A percentile compares a stretch with the other conserved stretches of the same genome.
Conservation (phyloP, 1,140 invertebrate species). For the Drosophila paulistorum region DNA sequence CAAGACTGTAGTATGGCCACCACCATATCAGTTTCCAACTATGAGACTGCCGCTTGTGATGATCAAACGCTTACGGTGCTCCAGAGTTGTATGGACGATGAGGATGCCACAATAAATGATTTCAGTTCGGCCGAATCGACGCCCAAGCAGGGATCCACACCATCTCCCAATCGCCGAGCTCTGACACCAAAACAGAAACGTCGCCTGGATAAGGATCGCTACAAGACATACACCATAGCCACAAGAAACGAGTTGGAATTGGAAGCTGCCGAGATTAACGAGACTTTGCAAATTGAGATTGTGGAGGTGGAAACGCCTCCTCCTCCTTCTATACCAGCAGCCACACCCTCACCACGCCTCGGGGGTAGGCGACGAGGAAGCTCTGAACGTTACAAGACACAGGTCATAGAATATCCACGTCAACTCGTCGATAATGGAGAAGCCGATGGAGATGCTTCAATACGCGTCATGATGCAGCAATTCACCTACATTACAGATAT, state of each 20-base stretch:
- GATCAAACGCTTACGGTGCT: constrained; percentile 84
- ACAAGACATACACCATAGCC: constrained; percentile 90
- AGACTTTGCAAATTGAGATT: constrained; percentile 74
- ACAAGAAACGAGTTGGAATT: constrained; percentile 74
- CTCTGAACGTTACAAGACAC: constrained; percentile 75
- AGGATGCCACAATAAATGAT: constrained; percentile 83
- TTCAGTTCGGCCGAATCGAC: constrained; percentile 89
- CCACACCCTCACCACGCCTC: constrained; percentile 42
- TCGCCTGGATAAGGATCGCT: constrained; percentile 88
- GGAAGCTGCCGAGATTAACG: constrained; percentile 75
- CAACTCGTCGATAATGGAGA: constrained; percentile 37
- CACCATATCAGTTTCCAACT: constrained; percentile 77
- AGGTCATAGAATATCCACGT: constrained; percentile 66
- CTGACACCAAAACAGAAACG: constrained; percentile 90
- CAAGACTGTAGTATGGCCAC: constrained; percentile 70
- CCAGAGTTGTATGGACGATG: constrained; percentile 81
- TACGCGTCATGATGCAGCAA: constrained; percentile 70
- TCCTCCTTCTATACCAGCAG: background rate
- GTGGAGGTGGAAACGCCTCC: constrained; percentile 23
- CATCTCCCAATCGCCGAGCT: constrained; percentile 80
- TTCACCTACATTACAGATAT: constrained; percentile 71
- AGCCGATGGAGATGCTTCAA: constrained; percentile 75
- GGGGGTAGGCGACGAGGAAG: constrained; percentile 60
- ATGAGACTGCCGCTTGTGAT: constrained; percentile 83
- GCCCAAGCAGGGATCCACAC: constrained; percentile 85